A percentile compares a stretch with the other conserved stretches of the same genome.
phyloP scores from a whole-genome alignment of 2,888 invertebrate species.

The Brachyopa scutellaris region DNA sequence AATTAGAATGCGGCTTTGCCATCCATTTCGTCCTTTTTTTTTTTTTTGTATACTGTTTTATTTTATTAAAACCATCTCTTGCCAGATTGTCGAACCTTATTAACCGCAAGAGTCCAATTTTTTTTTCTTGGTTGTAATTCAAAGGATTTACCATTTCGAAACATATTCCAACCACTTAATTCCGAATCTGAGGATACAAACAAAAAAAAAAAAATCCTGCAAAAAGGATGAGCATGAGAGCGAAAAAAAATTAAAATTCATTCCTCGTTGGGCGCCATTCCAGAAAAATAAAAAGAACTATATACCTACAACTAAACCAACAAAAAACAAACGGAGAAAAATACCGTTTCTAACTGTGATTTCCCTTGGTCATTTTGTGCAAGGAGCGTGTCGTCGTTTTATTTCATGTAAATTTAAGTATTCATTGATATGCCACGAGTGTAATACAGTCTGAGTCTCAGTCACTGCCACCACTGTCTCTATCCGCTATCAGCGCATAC shows the following conservation, averaged over 20 bases:
- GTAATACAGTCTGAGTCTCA: constrained; percentile 32
- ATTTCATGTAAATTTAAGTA: constrained; percentile 54
- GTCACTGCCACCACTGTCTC: too few relatives aligned
- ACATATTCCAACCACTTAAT: constrained; percentile 56
- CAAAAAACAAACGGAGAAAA: neutral
- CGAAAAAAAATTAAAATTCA: constrained; percentile 46
- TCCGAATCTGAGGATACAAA: constrained; percentile 1
- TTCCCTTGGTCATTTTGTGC: constrained; percentile 62
- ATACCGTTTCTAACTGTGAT: constrained; percentile 32
- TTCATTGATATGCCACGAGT: constrained; percentile 61
- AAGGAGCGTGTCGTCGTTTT: constrained; percentile 46
- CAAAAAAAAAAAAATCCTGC: too few relatives aligned
- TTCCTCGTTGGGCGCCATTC: constrained; percentile 46
- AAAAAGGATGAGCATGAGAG: constrained; percentile 3
- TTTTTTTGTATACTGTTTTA: neutral
- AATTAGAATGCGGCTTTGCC: constrained; percentile 42
- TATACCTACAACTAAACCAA: too few relatives aligned
- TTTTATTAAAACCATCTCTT: constrained; percentile 9
- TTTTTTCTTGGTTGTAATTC: constrained; percentile 32
- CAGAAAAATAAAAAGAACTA: neutral
- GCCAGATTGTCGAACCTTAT: constrained; percentile 43
- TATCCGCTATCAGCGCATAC: too few relatives aligned
- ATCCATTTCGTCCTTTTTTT: neutral
- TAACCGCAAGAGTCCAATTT: constrained; percentile 25
- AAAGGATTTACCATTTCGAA: constrained; percentile 44